A percentile compares a stretch with the other conserved stretches of the same genome.
phyloP scores from a whole-genome alignment of 2,888 invertebrate species.

The Dilophus febrilis region DNA sequence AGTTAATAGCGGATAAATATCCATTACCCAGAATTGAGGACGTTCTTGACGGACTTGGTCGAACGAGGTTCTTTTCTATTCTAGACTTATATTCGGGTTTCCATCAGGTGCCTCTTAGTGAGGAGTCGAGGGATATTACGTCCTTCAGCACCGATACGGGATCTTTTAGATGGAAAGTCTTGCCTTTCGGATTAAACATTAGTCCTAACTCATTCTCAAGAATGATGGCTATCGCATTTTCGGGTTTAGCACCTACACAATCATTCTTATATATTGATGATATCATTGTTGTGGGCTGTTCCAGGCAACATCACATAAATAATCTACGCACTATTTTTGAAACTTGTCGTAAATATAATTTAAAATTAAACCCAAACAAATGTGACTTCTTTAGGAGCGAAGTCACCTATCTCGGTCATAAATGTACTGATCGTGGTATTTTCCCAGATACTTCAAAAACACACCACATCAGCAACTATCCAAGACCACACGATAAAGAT shows the following conservation, averaged over 20 bases:
- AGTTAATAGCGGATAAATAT: slow-evolving; percentile 4
- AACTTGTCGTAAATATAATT: slow-evolving; percentile 7
- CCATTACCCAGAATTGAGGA: slow-evolving; percentile 7
- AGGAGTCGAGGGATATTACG: not conserved
- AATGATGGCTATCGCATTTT: slow-evolving; percentile 16
- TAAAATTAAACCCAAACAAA: slow-evolving; percentile 9
- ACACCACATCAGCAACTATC: slow-evolving; percentile 12
- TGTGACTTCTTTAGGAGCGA: slow-evolving; percentile 11
- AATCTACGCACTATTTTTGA: slow-evolving; percentile 8
- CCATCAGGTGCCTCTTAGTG: not conserved
- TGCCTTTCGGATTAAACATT: slow-evolving; percentile 15
- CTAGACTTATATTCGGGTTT: slow-evolving; percentile 1
- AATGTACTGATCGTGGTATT: slow-evolving; percentile 11
- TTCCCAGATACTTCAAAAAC: slow-evolving; percentile 12
- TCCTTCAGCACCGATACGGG: slow-evolving; percentile 6
- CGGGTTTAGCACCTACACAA: slow-evolving; percentile 10
- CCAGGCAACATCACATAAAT: slow-evolving; percentile 9
- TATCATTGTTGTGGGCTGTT: slow-evolving; percentile 11
- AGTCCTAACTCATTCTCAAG: slow-evolving; percentile 13
- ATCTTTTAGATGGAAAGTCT: slow-evolving; percentile 11
- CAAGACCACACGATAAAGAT: slow-evolving; percentile 11
- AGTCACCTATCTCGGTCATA: slow-evolving; percentile 11
- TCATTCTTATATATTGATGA: slow-evolving; percentile 13
- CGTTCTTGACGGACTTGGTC: slow-evolving; percentile 6
- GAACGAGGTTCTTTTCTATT: slow-evolving; percentile 3